Percentiles rank a stretch among this genome's conserved stretches.
These are phyloP conservation scores for Dermatemys mawii DNA, from an alignment of 2,113 vertebrate genomes.

Conservation along the genomic window DNA sequence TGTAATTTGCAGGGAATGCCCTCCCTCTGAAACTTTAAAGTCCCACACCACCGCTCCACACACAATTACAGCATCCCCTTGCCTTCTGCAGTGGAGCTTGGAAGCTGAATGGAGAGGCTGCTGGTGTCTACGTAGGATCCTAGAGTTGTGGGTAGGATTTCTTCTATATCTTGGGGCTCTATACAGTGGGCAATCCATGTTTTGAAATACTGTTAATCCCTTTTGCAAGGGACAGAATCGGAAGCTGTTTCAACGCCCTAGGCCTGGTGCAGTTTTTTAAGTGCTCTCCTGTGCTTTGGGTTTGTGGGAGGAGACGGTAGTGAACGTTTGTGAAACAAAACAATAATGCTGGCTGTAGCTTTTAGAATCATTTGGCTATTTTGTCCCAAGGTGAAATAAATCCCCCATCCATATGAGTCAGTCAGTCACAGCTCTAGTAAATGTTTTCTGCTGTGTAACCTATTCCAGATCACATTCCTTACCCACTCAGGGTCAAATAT, in stretches of 20 bases:
- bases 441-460: not conserved
- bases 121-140: rapidly evolving
- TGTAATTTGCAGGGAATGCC: not conserved
- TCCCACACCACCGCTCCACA: not conserved
- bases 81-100: not conserved
- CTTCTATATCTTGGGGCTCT: not conserved
- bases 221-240: not conserved
- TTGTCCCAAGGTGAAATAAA: not conserved
- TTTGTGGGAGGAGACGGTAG: not conserved
- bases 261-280: rapidly evolving
- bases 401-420: conserved; percentile 16
- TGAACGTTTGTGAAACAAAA: not conserved
- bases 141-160: not conserved
- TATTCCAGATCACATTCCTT: not conserved
- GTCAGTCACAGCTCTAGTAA: not conserved
- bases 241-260: not conserved
- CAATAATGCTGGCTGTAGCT: not conserved
- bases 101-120: not conserved
- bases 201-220: not conserved
- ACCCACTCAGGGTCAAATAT: not conserved
- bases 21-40: not conserved
- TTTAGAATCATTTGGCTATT: not conserved
- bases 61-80: not conserved
- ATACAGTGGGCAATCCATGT: rapidly evolving
- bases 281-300: not conserved